These are phyloP conservation scores for Myotis findleyi DNA, from an alignment of 2,797 vertebrate species.

Conservation along the genomic window DNA sequence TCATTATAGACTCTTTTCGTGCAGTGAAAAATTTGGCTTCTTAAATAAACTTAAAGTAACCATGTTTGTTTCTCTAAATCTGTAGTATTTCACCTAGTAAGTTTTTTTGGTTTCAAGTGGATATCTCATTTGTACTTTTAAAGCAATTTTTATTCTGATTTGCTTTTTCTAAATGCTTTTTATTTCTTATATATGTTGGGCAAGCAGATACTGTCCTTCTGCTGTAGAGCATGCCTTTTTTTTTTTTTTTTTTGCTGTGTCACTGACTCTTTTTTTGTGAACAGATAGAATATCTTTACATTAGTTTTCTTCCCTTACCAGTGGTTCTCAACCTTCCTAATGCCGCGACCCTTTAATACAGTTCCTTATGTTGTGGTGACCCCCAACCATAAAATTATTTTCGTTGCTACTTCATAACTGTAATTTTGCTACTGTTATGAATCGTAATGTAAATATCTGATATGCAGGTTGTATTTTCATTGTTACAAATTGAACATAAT, in stretches of 20 bases:
- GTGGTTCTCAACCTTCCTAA: too few species aligned
- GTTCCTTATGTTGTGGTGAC: too few species aligned
- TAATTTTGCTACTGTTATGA: too few species aligned
- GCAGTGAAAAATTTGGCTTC: background rate
- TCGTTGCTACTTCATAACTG: too few species aligned
- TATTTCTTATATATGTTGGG: background rate
- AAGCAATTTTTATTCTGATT: background rate
- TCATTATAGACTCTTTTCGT: constrained; percentile 2
- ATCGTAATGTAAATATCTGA: too few species aligned
- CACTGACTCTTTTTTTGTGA: constrained; percentile 9
- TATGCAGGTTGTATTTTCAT: too few species aligned
- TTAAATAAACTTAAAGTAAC: background rate
- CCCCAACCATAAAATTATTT: too few species aligned
- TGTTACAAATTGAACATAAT: too few species aligned
- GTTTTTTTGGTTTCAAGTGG: background rate
- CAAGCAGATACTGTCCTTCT: background rate
- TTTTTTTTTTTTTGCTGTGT: constrained; percentile 35
- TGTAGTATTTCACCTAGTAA: background rate
- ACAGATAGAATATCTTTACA: background rate
- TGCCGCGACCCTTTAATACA: too few species aligned
- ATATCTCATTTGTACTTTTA: background rate
- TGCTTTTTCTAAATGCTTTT: background rate
- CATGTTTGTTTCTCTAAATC: background rate
- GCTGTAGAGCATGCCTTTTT: background rate
- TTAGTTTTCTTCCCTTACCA: background rate